Conservation (phyloP, 1,140 invertebrate species). For the Trichonephila clavipes region DNA sequence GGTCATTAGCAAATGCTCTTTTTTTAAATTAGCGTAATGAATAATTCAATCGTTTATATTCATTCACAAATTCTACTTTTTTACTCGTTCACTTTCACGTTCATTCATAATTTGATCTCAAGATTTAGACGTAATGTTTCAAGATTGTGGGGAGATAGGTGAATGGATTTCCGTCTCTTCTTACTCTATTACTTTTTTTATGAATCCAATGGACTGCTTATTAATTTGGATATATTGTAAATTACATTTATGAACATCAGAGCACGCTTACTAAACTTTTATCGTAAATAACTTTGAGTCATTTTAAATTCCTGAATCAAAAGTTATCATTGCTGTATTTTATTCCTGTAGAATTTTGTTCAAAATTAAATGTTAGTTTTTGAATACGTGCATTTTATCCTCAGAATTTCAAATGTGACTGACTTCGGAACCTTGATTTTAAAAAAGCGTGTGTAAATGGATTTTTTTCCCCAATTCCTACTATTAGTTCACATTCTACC, state of each 20-base stretch:
- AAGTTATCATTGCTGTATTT: no score
- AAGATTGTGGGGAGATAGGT: neutral
- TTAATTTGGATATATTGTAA: neutral
- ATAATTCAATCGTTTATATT: conserved; percentile 60
- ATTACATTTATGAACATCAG: neutral
- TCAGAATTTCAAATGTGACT: no score
- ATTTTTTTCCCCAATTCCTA: no score
- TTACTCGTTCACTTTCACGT: conserved; percentile 32
- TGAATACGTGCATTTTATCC: no score
- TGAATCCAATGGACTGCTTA: neutral
- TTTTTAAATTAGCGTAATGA: conserved; percentile 60
- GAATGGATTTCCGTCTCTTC: neutral
- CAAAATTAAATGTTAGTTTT: no score
- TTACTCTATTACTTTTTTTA: neutral
- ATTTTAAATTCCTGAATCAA: no score
- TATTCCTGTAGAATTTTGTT: no score
- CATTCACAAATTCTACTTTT: conserved; percentile 66
- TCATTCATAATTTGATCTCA: conserved; percentile 65
- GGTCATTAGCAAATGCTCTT: conserved; percentile 58
- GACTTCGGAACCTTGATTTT: no score
- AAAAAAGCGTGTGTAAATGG: no score
- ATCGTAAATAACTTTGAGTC: no score
- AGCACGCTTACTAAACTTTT: no score
- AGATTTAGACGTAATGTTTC: conserved; percentile 3
- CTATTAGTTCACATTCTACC: no score